These are phyloP conservation scores for Alethe castanea DNA, from an alignment of 2,113 vertebrate genomes.

Conservation along the genomic window DNA sequence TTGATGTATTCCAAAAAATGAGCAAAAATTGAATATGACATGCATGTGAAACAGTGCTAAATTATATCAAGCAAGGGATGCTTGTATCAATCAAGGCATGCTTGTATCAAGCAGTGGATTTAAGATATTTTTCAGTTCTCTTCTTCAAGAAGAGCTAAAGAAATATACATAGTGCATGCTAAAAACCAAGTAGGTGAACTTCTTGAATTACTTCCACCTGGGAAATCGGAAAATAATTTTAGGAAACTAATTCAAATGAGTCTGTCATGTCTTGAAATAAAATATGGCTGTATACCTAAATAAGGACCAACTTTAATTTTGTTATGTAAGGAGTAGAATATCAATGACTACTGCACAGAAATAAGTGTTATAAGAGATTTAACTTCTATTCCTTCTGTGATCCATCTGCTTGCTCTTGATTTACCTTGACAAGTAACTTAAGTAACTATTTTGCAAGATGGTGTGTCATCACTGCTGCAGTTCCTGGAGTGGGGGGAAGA, in stretches of 20 bases:
- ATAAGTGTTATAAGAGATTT: neutral
- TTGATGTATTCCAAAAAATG: neutral
- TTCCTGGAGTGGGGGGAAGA: neutral
- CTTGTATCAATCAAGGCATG: neutral
- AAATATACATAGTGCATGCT: neutral
- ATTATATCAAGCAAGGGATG: neutral
- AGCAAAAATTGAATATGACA: neutral
- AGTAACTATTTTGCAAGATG: neutral
- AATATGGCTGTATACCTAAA: neutral
- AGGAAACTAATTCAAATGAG: neutral
- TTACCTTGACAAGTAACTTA: neutral
- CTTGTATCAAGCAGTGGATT: neutral
- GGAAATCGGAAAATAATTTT: neutral
- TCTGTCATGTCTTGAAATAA: neutral
- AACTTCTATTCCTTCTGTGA: neutral
- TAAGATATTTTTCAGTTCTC: neutral
- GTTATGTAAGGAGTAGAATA: neutral
- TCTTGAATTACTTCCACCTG: neutral
- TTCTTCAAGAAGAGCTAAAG: neutral
- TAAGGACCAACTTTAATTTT: neutral
- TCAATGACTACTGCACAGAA: neutral
- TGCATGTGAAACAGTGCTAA: neutral
- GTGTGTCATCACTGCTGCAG: neutral
- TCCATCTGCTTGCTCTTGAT: neutral
- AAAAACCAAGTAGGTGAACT: neutral